phyloP scores from a whole-genome alignment of 1,140 invertebrate genomes.

The Ceratosolen solmsi region DNA sequence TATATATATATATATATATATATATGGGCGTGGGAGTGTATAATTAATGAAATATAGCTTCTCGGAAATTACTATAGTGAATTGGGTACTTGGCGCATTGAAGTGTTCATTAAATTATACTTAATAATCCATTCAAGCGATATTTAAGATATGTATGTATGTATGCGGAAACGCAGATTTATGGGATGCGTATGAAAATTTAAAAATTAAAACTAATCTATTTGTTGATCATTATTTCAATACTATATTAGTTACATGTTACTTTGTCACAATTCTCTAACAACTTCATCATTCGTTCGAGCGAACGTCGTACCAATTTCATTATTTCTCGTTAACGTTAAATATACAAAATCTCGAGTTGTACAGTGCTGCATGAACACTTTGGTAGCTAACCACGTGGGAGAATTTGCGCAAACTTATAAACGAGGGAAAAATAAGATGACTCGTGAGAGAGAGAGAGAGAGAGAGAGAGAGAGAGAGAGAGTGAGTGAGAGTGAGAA shows the following conservation, averaged over 20 bases:
- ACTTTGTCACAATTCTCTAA: neutral
- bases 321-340: constrained; percentile 1
- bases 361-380: neutral
- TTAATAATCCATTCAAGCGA: too few species aligned
- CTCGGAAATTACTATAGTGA: too few species aligned
- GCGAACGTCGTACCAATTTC: neutral
- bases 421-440: neutral
- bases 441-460: neutral
- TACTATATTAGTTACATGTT: neutral
- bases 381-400: neutral
- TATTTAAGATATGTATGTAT: too few species aligned
- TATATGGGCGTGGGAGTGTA: too few species aligned
- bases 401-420: constrained; percentile 11
- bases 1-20: too few species aligned
- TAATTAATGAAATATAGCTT: too few species aligned
- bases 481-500: too few species aligned
- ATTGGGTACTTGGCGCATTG: too few species aligned
- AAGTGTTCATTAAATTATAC: too few species aligned
- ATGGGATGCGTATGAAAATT: too few species aligned
- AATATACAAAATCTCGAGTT: constrained; percentile 5
- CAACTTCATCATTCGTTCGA: neutral
- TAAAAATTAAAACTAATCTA: too few species aligned
- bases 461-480: neutral
- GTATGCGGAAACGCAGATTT: too few species aligned
- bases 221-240: neutral